Percentiles rank a stretch among this genome's conserved stretches.
phyloP scores from a whole-genome alignment of 2,888 invertebrate genomes.

The Drosophila conformis region DNA sequence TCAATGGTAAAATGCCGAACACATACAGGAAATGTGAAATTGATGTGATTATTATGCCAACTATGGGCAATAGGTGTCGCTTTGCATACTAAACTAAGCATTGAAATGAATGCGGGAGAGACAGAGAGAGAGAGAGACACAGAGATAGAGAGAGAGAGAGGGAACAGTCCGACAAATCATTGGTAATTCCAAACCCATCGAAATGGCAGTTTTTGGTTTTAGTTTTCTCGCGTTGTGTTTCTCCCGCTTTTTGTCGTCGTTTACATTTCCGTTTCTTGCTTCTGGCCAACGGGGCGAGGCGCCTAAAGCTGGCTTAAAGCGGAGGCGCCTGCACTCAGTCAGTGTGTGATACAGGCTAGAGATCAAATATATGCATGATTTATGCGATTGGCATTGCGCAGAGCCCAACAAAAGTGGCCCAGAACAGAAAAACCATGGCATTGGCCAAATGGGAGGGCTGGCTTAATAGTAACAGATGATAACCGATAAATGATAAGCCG shows the following conservation, averaged over 20 bases:
- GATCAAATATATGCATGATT: constrained; percentile 70
- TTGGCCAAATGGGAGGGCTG: neutral
- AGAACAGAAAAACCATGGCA: neutral
- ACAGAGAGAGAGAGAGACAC: neutral
- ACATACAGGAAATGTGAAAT: constrained; percentile 9
- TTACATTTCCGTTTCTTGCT: constrained; percentile 52
- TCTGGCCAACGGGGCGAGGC: constrained; percentile 26
- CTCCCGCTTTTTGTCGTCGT: constrained; percentile 1
- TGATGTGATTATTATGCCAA: constrained; percentile 41
- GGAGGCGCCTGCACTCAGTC: constrained; percentile 34
- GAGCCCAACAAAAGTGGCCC: neutral
- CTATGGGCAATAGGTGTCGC: constrained; percentile 36
- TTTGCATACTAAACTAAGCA: constrained; percentile 37
- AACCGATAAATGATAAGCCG: neutral
- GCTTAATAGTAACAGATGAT: neutral
- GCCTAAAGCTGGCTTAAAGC: constrained; percentile 31
- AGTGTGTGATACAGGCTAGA: constrained; percentile 17
- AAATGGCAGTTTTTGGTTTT: constrained; percentile 15
- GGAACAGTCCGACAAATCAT: constrained; percentile 13
- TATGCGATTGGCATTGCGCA: constrained; percentile 63
- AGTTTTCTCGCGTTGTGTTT: neutral
- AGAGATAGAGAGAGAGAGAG: neutral
- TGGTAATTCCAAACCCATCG: constrained; percentile 31
- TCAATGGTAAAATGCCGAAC: neutral
- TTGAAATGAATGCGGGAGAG: neutral